A percentile compares a stretch with the other conserved stretches of the same genome.
Evolutionary conservation across 2,113 vertebrate genomes (phyloP).

Genomic region (Eudorcas thomsonii): DNA sequence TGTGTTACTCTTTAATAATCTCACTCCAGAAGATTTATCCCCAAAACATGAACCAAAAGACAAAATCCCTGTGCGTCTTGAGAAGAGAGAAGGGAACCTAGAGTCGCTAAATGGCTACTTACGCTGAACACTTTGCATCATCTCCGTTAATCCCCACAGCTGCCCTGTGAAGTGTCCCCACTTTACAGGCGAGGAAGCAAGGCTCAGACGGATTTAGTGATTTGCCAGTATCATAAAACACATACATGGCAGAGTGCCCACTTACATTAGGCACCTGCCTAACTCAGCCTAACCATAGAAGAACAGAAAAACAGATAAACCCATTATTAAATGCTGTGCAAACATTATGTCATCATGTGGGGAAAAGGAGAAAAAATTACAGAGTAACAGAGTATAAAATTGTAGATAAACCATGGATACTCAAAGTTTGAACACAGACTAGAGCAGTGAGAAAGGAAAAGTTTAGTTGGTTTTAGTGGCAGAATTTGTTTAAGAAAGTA

Average conservation of each 20-base stretch:
- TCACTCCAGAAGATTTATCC: not conserved
- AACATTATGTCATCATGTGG: not conserved
- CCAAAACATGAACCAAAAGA: not conserved
- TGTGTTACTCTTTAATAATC: not conserved
- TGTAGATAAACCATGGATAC: not conserved
- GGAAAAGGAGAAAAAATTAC: not conserved
- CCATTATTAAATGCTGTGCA: not conserved
- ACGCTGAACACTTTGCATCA: not conserved
- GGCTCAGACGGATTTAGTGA: not conserved
- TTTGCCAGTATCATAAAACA: not conserved
- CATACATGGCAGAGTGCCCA: not conserved
- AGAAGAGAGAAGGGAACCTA: not conserved
- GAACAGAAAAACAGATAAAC: slow-evolving; percentile 3
- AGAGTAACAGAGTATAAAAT: not conserved
- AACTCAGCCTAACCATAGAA: not conserved
- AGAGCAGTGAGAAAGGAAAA: not conserved
- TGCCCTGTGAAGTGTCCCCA: not conserved
- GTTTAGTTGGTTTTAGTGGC: not conserved
- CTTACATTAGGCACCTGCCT: not conserved
- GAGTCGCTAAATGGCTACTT: not conserved
- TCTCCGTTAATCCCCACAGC: not conserved
- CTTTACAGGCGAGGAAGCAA: not conserved
- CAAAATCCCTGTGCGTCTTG: not conserved
- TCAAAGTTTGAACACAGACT: not conserved
- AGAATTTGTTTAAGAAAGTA: not conserved